A percentile compares a stretch with the other conserved stretches of the same genome.
Conservation (phyloP, 2,888 invertebrate species). For the Eubasilissa splendida region DNA sequence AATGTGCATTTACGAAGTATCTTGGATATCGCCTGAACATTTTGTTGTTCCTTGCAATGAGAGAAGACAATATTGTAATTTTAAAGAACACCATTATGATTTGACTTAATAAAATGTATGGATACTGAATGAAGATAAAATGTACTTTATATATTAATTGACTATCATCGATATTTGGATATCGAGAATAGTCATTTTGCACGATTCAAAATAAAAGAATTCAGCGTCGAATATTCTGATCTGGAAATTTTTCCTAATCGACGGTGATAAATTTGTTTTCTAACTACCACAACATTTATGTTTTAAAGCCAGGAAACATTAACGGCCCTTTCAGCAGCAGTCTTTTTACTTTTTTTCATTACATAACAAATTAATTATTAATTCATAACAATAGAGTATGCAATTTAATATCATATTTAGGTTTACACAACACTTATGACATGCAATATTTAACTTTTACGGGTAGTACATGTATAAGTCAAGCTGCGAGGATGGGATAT, state of each 20-base stretch:
- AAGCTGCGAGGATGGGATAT: neutral
- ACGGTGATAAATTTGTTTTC: constrained; percentile 30
- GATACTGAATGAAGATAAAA: too few relatives aligned
- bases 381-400: constrained; percentile 29
- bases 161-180: too few relatives aligned
- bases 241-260: constrained; percentile 7
- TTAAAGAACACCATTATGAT: too few relatives aligned
- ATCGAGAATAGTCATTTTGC: too few relatives aligned
- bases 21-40: too few relatives aligned
- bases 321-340: constrained; percentile 41
- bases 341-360: constrained; percentile 44
- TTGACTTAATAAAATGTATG: too few relatives aligned
- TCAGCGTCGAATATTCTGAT: neutral
- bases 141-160: too few relatives aligned
- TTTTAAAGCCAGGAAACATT: constrained; percentile 50
- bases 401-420: constrained; percentile 22
- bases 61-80: too few relatives aligned
- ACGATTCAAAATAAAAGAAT: too few relatives aligned
- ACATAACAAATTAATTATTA: constrained; percentile 20
- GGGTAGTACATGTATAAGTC: neutral
- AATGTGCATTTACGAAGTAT: too few relatives aligned
- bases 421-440: constrained; percentile 39
- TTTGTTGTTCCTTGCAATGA: too few relatives aligned
- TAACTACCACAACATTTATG: constrained; percentile 37
- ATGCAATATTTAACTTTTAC: constrained; percentile 8